Evolutionary conservation across 2,888 invertebrate species (phyloP).

Genomic region (Cistogaster globosa): DNA sequence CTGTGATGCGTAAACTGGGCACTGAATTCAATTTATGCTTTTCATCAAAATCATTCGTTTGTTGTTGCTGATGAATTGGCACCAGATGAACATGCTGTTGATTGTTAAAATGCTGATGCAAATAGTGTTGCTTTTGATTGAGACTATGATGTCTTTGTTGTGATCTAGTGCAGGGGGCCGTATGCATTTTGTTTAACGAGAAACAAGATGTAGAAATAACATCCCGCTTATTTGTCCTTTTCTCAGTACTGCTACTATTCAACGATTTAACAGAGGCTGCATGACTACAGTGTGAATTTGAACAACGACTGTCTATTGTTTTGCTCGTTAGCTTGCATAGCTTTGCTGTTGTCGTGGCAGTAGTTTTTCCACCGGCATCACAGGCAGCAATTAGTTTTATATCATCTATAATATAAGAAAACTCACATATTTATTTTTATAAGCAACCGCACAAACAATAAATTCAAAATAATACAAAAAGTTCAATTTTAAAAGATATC

Average conservation of each 20-base stretch:
- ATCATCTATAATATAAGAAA: constrained; percentile 12
- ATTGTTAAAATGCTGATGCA: constrained; percentile 30
- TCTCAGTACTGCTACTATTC: constrained; percentile 70
- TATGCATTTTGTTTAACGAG: constrained; percentile 43
- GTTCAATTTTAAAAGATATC: too few relatives aligned
- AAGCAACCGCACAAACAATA: neutral
- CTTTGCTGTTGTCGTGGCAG: neutral
- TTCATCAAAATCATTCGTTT: constrained; percentile 71
- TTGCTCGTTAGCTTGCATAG: constrained; percentile 9
- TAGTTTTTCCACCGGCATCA: neutral
- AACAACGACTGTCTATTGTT: constrained; percentile 12
- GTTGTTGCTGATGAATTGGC: constrained; percentile 58
- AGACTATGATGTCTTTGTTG: constrained; percentile 71
- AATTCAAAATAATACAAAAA: neutral
- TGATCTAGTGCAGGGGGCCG: constrained; percentile 56
- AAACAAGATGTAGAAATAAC: constrained; percentile 52
- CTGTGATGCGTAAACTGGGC: constrained; percentile 76
- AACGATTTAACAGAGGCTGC: constrained; percentile 77
- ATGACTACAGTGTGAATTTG: constrained; percentile 70
- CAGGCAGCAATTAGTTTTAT: neutral
- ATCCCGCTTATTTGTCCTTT: constrained; percentile 38
- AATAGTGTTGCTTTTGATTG: constrained; percentile 61
- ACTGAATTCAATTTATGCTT: constrained; percentile 76
- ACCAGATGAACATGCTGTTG: constrained; percentile 69
- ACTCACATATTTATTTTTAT: neutral